These are phyloP conservation scores for Lasioglossum lativentre DNA, from an alignment of 2,888 invertebrate species.

Conservation along the genomic window DNA sequence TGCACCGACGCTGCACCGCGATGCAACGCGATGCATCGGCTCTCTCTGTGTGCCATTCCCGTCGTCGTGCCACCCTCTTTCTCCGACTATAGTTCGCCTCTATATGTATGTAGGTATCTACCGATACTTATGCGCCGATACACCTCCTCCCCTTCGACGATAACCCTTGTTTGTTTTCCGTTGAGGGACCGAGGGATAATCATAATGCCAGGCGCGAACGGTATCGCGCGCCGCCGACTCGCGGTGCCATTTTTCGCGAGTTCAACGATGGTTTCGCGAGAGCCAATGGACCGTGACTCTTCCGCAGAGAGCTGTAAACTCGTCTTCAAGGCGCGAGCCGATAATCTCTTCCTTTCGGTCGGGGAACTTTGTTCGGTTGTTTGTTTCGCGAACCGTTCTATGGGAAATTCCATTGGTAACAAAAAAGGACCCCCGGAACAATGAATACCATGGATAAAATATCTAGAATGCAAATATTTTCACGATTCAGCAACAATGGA, in stretches of 20 bases:
- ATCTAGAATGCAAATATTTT: no score
- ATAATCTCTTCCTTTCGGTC: slow-evolving; percentile 48
- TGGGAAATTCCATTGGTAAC: slow-evolving; percentile 2
- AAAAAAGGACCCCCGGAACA: no score
- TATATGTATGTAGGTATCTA: background rate
- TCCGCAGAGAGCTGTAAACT: slow-evolving; percentile 58
- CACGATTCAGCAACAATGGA: no score
- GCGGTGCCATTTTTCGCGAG: slow-evolving; percentile 18
- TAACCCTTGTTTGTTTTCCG: slow-evolving; percentile 77
- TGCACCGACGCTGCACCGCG: background rate
- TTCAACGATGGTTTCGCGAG: slow-evolving; percentile 26
- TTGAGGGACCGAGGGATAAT: slow-evolving; percentile 51
- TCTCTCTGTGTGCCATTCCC: slow-evolving; percentile 7
- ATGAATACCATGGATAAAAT: no score
- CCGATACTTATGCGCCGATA: slow-evolving; percentile 35
- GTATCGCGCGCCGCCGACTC: slow-evolving; percentile 11
- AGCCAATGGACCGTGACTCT: slow-evolving; percentile 53
- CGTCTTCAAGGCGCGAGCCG: slow-evolving; percentile 41
- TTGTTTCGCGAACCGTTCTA: slow-evolving; percentile 43
- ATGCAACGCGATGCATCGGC: background rate
- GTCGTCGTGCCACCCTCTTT: background rate
- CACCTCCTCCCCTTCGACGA: slow-evolving; percentile 48
- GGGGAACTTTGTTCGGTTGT: background rate
- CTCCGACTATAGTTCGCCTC: background rate
- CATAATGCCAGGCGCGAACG: slow-evolving; percentile 51